A percentile compares a stretch with the other conserved stretches of the same genome.
phyloP scores from a whole-genome alignment of 2,888 invertebrate genomes.

The Ennomos quercinarius region DNA sequence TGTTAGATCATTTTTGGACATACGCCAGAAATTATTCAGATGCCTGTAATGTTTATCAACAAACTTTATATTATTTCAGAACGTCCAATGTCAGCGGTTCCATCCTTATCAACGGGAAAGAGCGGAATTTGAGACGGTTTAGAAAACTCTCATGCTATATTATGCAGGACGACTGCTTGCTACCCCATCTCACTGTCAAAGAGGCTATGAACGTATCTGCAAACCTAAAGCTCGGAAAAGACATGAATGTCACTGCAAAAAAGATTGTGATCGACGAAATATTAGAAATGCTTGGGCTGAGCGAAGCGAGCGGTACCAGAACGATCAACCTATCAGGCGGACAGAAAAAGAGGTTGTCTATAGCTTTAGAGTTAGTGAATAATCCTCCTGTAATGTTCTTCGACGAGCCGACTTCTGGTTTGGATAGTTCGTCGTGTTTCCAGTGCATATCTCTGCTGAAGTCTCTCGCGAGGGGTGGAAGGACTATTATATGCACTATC shows the following conservation, averaged over 20 bases:
- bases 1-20: slow-evolving; percentile 3
- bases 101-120: slow-evolving; percentile 94
- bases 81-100: slow-evolving; percentile 94
- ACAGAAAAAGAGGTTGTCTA: slow-evolving; percentile 95
- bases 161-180: slow-evolving; percentile 96
- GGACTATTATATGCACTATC: slow-evolving; percentile 98
- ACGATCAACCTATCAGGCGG: slow-evolving; percentile 95
- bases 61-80: slow-evolving; percentile 74
- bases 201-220: slow-evolving; percentile 98
- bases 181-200: slow-evolving; percentile 95
- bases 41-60: slow-evolving; percentile 30
- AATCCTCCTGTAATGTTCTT: slow-evolving; percentile 99
- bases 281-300: slow-evolving; percentile 92
- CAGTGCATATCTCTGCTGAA: slow-evolving; percentile 96
- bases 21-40: slow-evolving; percentile 13
- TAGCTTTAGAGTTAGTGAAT: slow-evolving; percentile 96
- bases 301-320: slow-evolving; percentile 91
- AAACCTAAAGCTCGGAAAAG: slow-evolving; percentile 95
- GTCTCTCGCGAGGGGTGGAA: slow-evolving; percentile 93
- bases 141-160: slow-evolving; percentile 98
- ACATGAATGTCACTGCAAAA: slow-evolving; percentile 89
- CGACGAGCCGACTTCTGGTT: slow-evolving; percentile 96
- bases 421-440: slow-evolving; percentile 97
- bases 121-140: slow-evolving; percentile 93
- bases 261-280: slow-evolving; percentile 94